A percentile compares a stretch with the other conserved stretches of the same genome.
These are phyloP conservation scores for Dicerorhinus sumatrensis DNA, from an alignment of 2,113 vertebrate species.

Conservation along the genomic window DNA sequence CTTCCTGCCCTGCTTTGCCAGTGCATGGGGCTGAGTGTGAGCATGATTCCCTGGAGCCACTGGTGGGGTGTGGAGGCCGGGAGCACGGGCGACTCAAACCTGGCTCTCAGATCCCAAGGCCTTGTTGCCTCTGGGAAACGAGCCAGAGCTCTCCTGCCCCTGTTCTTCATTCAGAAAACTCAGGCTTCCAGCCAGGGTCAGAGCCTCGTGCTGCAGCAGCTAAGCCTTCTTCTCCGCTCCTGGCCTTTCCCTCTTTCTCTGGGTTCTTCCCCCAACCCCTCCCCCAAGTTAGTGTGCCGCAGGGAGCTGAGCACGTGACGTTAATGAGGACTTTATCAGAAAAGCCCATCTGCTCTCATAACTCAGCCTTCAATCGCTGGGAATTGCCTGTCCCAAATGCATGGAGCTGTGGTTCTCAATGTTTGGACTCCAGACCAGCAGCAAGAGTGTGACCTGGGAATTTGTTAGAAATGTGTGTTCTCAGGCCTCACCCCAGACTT, in stretches of 20 bases:
- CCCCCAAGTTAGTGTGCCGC: background rate
- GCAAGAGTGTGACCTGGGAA: background rate
- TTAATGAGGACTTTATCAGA: background rate
- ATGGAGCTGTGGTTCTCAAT: background rate
- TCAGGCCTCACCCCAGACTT: background rate
- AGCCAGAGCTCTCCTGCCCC: background rate
- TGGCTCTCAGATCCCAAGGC: background rate
- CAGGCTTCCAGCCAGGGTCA: background rate
- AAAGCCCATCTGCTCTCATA: background rate
- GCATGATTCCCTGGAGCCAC: background rate
- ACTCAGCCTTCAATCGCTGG: background rate
- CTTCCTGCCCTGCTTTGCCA: background rate
- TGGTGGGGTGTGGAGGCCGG: background rate
- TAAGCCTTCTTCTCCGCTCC: background rate
- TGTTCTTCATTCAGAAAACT: background rate
- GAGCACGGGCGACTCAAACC: fast-evolving
- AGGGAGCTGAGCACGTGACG: background rate
- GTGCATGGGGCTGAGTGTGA: background rate
- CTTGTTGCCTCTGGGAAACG: background rate
- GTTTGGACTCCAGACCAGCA: background rate
- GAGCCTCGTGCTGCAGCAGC: background rate
- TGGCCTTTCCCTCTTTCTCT: background rate
- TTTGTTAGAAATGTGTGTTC: background rate
- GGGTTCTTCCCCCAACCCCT: background rate
- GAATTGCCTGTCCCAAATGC: background rate